phyloP scores from a whole-genome alignment of 2,113 vertebrate genomes.

The Tupaia chinensis region DNA sequence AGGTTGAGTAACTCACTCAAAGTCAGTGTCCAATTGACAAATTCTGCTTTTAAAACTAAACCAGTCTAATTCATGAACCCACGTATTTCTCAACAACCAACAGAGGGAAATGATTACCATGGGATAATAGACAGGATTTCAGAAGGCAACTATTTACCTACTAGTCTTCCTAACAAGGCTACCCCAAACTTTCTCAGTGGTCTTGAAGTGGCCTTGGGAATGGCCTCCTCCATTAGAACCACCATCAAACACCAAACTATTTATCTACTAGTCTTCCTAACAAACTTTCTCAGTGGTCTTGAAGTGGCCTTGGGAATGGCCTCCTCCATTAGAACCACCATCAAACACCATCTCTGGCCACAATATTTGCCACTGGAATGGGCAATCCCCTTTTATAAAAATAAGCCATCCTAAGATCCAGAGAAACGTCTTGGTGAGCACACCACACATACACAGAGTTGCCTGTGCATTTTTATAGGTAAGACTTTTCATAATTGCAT shows the following conservation, averaged over 20 bases:
- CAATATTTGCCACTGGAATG: not conserved
- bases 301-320: not conserved
- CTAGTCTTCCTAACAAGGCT: not conserved
- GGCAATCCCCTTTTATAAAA: constrained; percentile 16
- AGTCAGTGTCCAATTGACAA: not conserved
- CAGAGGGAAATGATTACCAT: not conserved
- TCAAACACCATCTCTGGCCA: not conserved
- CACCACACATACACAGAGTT: not conserved
- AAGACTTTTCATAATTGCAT: constrained; percentile 58
- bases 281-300: not conserved
- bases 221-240: not conserved
- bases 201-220: not conserved
- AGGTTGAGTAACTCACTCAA: not conserved
- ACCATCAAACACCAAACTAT: not conserved
- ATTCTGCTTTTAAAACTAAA: not conserved
- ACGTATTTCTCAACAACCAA: not conserved
- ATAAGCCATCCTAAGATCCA: not conserved
- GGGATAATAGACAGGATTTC: not conserved
- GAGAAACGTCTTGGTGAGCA: constrained; percentile 56
- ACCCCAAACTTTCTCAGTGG: not conserved
- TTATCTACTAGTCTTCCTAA: not conserved
- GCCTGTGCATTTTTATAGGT: constrained; percentile 23
- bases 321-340: not conserved
- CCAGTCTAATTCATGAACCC: not conserved
- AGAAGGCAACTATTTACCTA: not conserved